A percentile compares a stretch with the other conserved stretches of the same genome.
Evolutionary conservation across 2,113 vertebrate genomes (phyloP).

Genomic region (Ondatra zibethicus): DNA sequence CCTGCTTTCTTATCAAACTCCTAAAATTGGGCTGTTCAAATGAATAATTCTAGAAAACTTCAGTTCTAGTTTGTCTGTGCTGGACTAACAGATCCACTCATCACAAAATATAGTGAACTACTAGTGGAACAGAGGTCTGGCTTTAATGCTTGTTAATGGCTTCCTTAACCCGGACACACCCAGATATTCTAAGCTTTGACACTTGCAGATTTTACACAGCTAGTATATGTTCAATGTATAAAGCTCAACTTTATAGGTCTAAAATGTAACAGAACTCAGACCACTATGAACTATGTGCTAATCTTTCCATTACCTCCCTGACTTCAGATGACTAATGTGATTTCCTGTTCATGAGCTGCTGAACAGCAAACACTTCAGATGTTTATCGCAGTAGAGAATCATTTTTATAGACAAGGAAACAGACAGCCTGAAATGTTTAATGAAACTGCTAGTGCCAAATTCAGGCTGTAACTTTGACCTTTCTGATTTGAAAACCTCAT

Average conservation of each 20-base stretch:
- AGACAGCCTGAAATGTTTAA: not conserved
- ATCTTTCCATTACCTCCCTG: not conserved
- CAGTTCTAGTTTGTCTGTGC: not conserved
- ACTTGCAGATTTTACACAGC: not conserved
- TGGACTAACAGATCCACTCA: not conserved
- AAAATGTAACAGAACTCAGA: constrained; percentile 25
- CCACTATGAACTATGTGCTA: not conserved
- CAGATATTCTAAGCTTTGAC: not conserved
- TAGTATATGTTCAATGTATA: not conserved
- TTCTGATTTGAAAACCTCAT: not conserved
- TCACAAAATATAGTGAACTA: not conserved
- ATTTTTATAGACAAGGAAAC: constrained; percentile 43
- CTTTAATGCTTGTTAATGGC: not conserved
- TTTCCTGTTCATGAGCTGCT: constrained; percentile 5
- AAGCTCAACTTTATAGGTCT: not conserved
- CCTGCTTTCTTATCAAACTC: not conserved
- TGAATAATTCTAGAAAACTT: not conserved
- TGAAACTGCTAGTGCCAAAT: not conserved
- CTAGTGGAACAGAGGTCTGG: not conserved
- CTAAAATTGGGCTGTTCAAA: not conserved
- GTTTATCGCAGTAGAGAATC: not conserved
- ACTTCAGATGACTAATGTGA: not conserved
- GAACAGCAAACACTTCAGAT: not conserved
- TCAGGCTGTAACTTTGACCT: not conserved
- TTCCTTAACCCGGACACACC: not conserved